These are phyloP conservation scores for Caenorhabditis becei DNA, from an alignment of 2,888 invertebrate genomes.

Conservation along the genomic window DNA sequence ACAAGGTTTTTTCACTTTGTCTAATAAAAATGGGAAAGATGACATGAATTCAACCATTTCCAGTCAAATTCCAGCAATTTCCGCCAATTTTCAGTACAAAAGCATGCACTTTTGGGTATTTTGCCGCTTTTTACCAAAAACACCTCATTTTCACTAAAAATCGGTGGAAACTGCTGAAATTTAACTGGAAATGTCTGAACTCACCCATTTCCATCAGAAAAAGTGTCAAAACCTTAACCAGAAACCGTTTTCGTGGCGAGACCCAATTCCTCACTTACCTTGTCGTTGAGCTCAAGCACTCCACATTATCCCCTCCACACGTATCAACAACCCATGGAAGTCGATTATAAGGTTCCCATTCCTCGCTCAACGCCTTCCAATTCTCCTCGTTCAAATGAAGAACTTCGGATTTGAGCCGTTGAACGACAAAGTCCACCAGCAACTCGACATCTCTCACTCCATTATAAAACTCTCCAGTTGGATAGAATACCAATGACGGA, in stretches of 20 bases:
- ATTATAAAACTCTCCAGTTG: slow-evolving; percentile 85
- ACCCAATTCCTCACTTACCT: slow-evolving; percentile 53
- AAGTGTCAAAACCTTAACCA: not conserved
- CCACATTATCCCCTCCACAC: slow-evolving; percentile 83
- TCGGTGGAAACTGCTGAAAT: too few relatives aligned
- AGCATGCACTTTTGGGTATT: too few relatives aligned
- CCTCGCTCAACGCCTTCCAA: slow-evolving; percentile 66
- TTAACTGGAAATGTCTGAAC: too few relatives aligned
- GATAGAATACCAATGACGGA: slow-evolving; percentile 88
- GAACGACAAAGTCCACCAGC: slow-evolving; percentile 86
- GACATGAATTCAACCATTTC: too few relatives aligned
- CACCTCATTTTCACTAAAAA: too few relatives aligned
- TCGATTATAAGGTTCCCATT: slow-evolving; percentile 67
- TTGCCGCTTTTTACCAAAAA: too few relatives aligned
- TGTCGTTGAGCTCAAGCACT: slow-evolving; percentile 62
- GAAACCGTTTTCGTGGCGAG: not conserved
- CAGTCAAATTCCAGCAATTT: too few relatives aligned
- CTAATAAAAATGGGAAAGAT: too few relatives aligned
- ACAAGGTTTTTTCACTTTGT: too few relatives aligned
- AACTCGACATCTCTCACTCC: slow-evolving; percentile 85
- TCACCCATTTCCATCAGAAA: too few relatives aligned
- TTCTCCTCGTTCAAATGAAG: slow-evolving; percentile 73
- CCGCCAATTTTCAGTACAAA: too few relatives aligned
- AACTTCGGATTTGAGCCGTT: slow-evolving; percentile 83
- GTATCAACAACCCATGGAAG: slow-evolving; percentile 84